Conservation (phyloP, 2,888 invertebrate genomes). For the Rotaria sp. region DNA sequence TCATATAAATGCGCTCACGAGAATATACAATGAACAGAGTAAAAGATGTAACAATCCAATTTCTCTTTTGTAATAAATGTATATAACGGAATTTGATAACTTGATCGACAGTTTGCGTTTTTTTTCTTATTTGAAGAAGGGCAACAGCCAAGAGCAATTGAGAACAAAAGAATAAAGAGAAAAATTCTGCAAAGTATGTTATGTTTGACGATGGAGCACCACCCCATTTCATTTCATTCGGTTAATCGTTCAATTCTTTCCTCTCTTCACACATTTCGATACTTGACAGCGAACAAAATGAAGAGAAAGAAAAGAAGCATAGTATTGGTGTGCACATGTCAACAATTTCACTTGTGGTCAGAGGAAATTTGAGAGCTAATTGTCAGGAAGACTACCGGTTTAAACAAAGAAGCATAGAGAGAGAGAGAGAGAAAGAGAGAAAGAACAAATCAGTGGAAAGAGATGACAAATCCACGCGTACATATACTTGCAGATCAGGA, state of each 20-base stretch:
- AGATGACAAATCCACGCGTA: not conserved
- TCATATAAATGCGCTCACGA: not conserved
- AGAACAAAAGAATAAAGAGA: not conserved
- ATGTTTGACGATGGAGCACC: not conserved
- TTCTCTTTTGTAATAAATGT: not conserved
- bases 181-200: not conserved
- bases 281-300: not conserved
- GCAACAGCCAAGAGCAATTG: not conserved
- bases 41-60: not conserved
- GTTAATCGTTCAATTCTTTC: not conserved
- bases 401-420: not conserved
- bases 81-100: not conserved
- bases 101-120: not conserved
- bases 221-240: not conserved
- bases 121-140: not conserved
- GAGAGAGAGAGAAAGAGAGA: not conserved
- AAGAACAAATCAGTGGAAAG: not conserved
- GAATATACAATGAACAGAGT: not conserved
- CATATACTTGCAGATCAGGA: conserved; percentile 7
- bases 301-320: not conserved
- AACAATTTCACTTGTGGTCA: conserved; percentile 18
- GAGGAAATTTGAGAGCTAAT: not conserved
- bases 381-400: not conserved
- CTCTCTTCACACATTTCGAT: not conserved
- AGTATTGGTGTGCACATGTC: not conserved